Evolutionary conservation across 2,888 invertebrate genomes (phyloP), one percentile per base, ranked within the genome.

Genomic region (Diarsia brunnea): DNA sequence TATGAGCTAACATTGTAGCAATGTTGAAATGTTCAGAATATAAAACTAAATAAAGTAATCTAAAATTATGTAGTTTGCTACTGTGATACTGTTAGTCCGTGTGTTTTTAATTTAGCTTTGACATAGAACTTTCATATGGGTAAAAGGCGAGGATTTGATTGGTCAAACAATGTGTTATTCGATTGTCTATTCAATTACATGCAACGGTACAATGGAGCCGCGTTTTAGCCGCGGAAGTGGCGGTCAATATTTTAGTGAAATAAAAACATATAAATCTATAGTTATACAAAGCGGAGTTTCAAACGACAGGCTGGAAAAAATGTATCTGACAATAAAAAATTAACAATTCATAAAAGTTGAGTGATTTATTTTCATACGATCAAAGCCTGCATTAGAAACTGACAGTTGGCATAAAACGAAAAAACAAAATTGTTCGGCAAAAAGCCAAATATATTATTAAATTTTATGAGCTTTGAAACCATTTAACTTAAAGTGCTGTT

Each of bases 101-200:
- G n/a, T 53, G 14, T 21, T 63, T 63, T 82, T 14, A 38, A 38
- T 77, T 60, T 49, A 65, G n/a, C 19, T 43, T n/a, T n/a, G 11
- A 27, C n/a, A 21, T 43, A 53, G 19, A 5, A 24, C 24, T 69
- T 65, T 49, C 4, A 43, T 43, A 51, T 38, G 11, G n/a, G 5
- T 8, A 47, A 60, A 47, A 58, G 24, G 47, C 16, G n/a, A 21
- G 64, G 0, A 47, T 21, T 11, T 77, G 51, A 65, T 69, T 68
- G 47, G 16, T 51, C 65, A 82, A 82, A 79, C 55, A 82, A 64
- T 68, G 38, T 53, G 58, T 69, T 78, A 82, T 82, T 65, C 27
- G 27, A 64, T 65, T 76, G 19, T 45, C 14, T 31, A 49, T 63
- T 14, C 43, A 78, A 68, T 82, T 49, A 76, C 31, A 31, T 55